Evolutionary conservation across 1,140 invertebrate genomes (phyloP).

Genomic region (Octopus bimaculoides): DNA sequence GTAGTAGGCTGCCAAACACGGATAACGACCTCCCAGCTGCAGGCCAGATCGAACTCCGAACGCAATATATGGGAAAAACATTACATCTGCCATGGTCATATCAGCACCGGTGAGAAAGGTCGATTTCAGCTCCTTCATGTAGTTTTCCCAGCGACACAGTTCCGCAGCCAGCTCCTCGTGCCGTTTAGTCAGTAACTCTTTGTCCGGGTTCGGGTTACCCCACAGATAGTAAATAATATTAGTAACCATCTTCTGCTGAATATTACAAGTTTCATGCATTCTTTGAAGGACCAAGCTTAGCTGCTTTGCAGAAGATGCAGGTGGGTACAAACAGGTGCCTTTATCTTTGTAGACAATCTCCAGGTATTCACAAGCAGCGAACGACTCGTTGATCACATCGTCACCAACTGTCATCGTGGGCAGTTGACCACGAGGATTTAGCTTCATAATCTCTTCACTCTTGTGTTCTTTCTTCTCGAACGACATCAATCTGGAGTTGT

Average conservation of each 20-base stretch:
- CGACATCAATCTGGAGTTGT: conserved; percentile 25
- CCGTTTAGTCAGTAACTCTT: too few species aligned
- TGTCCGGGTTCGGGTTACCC: too few species aligned
- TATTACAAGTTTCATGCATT: too few species aligned
- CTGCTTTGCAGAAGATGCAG: too few species aligned
- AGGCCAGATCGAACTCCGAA: conserved; percentile 58
- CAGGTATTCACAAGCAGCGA: conserved; percentile 31
- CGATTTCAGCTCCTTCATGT: background rate
- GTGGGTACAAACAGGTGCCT: too few species aligned
- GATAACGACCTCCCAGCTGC: conserved; percentile 52
- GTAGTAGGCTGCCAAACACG: conserved; percentile 22
- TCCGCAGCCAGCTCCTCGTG: too few species aligned
- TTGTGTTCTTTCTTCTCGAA: conserved; percentile 40
- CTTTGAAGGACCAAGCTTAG: too few species aligned
- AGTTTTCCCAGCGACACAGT: too few species aligned
- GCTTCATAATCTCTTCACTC: conserved; percentile 24
- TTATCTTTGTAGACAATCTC: conserved; percentile 19
- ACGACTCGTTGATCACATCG: conserved; percentile 33
- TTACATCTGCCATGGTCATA: conserved; percentile 32
- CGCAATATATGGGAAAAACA: conserved; percentile 45
- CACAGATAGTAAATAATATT: too few species aligned
- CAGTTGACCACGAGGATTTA: conserved; percentile 38
- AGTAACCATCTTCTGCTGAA: too few species aligned
- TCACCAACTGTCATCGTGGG: conserved; percentile 35
- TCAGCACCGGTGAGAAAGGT: conserved; percentile 8